A percentile compares a stretch with the other conserved stretches of the same genome.
phyloP scores from a whole-genome alignment of 2,797 vertebrate species.

The Halcyon leucocephala region DNA sequence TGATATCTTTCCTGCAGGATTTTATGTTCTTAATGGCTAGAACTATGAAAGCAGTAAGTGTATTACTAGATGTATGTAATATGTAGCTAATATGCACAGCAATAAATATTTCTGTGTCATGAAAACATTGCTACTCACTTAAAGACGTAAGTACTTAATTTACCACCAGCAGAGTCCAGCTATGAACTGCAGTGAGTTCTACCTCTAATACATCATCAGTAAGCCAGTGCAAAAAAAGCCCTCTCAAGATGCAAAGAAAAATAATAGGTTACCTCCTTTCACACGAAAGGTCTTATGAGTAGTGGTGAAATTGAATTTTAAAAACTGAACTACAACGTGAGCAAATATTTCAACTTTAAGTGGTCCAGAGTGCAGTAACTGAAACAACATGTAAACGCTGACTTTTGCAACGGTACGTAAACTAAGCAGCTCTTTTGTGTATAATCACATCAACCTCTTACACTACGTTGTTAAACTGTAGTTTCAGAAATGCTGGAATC shows the following conservation, averaged over 20 bases:
- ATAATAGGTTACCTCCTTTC: background rate
- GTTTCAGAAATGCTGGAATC: constrained; percentile 57
- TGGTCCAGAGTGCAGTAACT: background rate
- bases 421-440: background rate
- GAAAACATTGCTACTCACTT: background rate
- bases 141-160: background rate
- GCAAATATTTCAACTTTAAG: background rate
- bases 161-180: background rate
- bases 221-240: background rate
- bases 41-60: background rate
- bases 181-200: background rate
- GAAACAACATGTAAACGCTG: background rate
- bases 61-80: background rate
- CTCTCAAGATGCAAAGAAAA: background rate
- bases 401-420: background rate
- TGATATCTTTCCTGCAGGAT: background rate
- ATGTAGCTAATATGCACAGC: background rate
- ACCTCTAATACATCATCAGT: background rate
- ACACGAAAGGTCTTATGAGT: background rate
- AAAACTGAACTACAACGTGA: background rate
- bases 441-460: background rate
- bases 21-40: background rate
- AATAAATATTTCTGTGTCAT: background rate
- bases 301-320: background rate
- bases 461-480: background rate